Evolutionary conservation across 2,888 invertebrate genomes (phyloP), one percentile per base, ranked within the genome.

Genomic region (Napeogenes inachia): DNA sequence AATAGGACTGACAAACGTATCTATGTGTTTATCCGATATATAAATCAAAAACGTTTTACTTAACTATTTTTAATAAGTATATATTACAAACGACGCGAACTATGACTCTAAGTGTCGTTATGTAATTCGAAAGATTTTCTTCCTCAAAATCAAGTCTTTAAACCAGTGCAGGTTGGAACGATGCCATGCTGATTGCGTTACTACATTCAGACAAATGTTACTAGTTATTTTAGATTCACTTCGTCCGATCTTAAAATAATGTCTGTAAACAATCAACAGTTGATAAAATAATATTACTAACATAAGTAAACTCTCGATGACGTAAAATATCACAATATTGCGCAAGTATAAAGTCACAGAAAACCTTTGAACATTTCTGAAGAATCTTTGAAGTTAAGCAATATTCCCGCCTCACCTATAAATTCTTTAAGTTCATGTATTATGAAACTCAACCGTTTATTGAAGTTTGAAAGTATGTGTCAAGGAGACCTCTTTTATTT

Each of bases 391-490:
- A 62, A 59, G 21, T 59, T 59, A 4, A 54, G 45, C 35, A 54
- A 59, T 54, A 54, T 46, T 30, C 10, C 12, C 12, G 32, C 6
- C 42, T 47, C 13, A 58, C 47, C 46, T 42, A 58, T 59, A 50
- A 57, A 59, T 59, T 56, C 35, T 61, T 58, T 54, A 47, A 53
- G 33, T 56, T 13, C 4, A 13, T 38, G 53, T 60, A 63, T 56
- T 57, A 63, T 35, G 10, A 47, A 56, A 54, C n/a, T 46, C 53
- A 35, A 50, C 30, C 50, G 53, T 54, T 50, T 60, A 60, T 65
- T 57, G 57, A 54, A 65, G 55, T 65, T 58, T 47, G 42, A 46
- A 47, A 54, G 54, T 42, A 45, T 59, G 59, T 61, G 59, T 59
- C 60, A 56, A 35, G 56, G 60, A 63, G 32, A 56, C 38, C 50